phyloP scores from a whole-genome alignment of 2,113 vertebrate species.

The Corydoras maculifer region DNA sequence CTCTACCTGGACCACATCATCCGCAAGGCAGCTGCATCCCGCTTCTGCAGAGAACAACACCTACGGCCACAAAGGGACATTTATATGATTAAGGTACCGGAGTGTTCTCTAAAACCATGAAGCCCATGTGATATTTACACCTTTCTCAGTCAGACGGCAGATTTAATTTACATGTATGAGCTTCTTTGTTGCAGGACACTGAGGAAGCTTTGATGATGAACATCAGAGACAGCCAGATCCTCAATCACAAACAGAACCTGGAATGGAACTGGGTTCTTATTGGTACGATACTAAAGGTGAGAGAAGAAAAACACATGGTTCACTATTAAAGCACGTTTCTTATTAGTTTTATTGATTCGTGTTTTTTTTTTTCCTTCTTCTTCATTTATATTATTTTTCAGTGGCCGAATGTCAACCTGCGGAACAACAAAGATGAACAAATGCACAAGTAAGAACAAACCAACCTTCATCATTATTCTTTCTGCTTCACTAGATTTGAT shows the following conservation, averaged over 20 bases:
- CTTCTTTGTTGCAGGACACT: constrained; percentile 74
- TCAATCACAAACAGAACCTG: constrained; percentile 95
- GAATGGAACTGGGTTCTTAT: constrained; percentile 98
- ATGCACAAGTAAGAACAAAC: constrained; percentile 81
- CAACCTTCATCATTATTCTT: neutral
- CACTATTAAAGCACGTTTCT: no score
- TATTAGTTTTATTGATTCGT: no score
- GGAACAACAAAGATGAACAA: constrained; percentile 96
- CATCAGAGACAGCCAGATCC: constrained; percentile 91
- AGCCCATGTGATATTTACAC: no score
- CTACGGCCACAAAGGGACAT: constrained; percentile 84
- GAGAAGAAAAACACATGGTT: neutral
- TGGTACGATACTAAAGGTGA: constrained; percentile 92
- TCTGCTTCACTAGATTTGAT: neutral
- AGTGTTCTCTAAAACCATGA: no score
- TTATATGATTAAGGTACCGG: constrained; percentile 85
- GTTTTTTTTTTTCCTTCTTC: neutral
- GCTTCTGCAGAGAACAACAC: constrained; percentile 83
- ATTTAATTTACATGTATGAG: neutral
- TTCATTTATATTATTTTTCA: constrained; percentile 52
- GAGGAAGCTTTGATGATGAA: constrained; percentile 92
- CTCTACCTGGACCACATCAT: constrained; percentile 95
- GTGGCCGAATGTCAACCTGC: constrained; percentile 96
- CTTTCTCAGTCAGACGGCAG: neutral
- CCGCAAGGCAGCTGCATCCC: constrained; percentile 81